Conservation (phyloP, 1,140 invertebrate species). For the Odontomachus brunneus region DNA sequence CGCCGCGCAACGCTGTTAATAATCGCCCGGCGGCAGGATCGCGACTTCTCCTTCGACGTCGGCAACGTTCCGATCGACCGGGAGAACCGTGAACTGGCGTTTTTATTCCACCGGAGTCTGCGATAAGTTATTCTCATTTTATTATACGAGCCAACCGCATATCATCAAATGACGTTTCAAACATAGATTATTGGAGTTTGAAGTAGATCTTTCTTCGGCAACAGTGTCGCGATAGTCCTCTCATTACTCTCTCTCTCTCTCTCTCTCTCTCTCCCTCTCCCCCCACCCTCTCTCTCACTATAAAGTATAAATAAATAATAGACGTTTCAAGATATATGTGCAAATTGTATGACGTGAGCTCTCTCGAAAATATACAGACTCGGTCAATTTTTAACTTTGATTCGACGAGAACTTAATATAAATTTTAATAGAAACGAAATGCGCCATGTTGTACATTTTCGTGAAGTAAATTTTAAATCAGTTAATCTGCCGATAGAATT, state of each 20-base stretch:
- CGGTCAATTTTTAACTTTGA: no score
- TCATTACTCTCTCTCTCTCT: no score
- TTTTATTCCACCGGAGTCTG: slow-evolving; percentile 2
- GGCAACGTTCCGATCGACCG: slow-evolving; percentile 36
- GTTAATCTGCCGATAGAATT: not conserved
- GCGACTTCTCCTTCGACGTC: slow-evolving; percentile 40
- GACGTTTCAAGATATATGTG: no score
- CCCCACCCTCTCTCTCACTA: no score
- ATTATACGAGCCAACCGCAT: not conserved
- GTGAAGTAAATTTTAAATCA: no score
- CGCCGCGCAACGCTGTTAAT: slow-evolving; percentile 60
- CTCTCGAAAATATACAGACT: no score
- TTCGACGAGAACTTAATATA: no score
- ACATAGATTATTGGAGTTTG: not conserved
- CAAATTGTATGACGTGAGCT: no score
- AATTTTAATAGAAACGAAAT: no score
- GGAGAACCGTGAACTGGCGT: not conserved
- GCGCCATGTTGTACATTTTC: no score
- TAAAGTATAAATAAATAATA: no score
- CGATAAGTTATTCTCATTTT: slow-evolving; percentile 36
- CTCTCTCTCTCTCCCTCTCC: no score
- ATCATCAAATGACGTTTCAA: not conserved
- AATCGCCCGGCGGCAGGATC: slow-evolving; percentile 36
- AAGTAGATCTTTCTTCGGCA: not conserved
- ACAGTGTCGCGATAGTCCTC: not conserved